phyloP scores from a whole-genome alignment of 1,140 invertebrate species.

The Drusus annulatus region DNA sequence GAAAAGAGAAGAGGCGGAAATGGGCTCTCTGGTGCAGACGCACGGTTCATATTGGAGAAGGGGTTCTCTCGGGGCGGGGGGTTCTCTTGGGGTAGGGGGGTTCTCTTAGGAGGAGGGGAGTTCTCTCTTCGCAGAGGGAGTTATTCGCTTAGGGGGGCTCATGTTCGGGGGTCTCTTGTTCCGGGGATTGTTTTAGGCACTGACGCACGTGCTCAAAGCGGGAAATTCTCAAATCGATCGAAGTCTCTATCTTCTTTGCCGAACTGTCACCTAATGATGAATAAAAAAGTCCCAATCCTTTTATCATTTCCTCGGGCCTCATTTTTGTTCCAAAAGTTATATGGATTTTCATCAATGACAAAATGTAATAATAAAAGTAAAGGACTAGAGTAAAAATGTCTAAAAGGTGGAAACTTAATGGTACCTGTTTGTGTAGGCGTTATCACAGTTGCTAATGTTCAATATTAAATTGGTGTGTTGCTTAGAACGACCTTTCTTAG shows the following conservation, averaged over 20 bases:
- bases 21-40: conserved; percentile 10
- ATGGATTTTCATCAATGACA: no score
- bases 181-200: conserved; percentile 14
- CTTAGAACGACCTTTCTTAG: no score
- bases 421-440: no score
- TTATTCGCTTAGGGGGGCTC: no score
- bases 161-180: neutral
- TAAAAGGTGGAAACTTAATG: no score
- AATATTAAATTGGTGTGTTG: no score
- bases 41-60: neutral
- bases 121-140: no score
- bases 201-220: conserved; percentile 21
- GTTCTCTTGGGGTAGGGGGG: neutral
- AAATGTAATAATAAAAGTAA: no score
- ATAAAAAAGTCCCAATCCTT: conserved; percentile 12
- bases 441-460: no score
- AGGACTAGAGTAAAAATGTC: no score
- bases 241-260: neutral
- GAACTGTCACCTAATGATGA: conserved; percentile 18
- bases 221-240: conserved; percentile 15
- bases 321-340: neutral
- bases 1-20: conserved; percentile 21
- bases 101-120: no score
- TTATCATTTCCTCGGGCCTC: neutral
- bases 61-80: neutral